A percentile compares a stretch with the other conserved stretches of the same genome.
Evolutionary conservation across 2,888 invertebrate species (phyloP).

Genomic region (Synergus gifuensis): DNA sequence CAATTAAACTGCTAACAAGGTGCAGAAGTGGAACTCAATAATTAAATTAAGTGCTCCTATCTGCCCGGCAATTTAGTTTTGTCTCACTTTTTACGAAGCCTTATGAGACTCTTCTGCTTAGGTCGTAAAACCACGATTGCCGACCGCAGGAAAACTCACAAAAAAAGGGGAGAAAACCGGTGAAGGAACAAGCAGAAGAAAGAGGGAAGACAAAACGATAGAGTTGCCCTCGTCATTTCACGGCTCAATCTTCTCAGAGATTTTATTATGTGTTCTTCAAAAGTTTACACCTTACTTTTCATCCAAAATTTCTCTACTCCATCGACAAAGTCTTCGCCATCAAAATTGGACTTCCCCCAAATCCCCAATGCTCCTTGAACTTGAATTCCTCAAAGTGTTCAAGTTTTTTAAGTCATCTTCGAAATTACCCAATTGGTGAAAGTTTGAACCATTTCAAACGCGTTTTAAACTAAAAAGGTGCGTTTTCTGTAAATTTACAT

Average conservation of each 20-base stretch:
- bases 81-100: neutral
- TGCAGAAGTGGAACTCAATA: neutral
- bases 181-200: neutral
- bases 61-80: neutral
- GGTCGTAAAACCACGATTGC: slow-evolving; percentile 5
- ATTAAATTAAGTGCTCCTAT: neutral
- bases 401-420: neutral
- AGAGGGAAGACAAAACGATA: neutral
- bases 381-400: neutral
- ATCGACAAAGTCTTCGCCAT: neutral
- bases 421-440: neutral
- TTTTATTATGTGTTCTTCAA: slow-evolving; percentile 4
- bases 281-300: slow-evolving; percentile 6
- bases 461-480: no score
- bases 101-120: neutral
- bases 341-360: neutral
- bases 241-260: neutral
- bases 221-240: neutral
- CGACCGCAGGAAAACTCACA: slow-evolving; percentile 1
- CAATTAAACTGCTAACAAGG: neutral
- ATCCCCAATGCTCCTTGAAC: neutral
- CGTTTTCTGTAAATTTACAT: no score
- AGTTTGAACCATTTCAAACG: neutral
- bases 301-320: neutral
- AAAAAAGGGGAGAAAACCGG: neutral